phyloP scores from a whole-genome alignment of 1,140 invertebrate species.

The Dendroctonus valens region DNA sequence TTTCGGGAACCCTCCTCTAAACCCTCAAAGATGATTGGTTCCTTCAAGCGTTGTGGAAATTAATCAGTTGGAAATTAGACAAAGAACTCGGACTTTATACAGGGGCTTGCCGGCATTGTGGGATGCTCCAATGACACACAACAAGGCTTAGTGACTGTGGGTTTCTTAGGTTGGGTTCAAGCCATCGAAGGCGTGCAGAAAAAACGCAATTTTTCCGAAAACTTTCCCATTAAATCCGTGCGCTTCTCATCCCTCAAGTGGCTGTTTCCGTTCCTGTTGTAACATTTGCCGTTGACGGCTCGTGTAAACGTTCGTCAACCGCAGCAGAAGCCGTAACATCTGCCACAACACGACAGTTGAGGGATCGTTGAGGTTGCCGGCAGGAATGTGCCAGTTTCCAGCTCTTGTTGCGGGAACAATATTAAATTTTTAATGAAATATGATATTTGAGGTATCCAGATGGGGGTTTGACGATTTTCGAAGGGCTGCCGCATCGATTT shows the following conservation, averaged over 20 bases:
- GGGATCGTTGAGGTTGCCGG: conserved; percentile 37
- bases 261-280: conserved; percentile 27
- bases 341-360: conserved; percentile 38
- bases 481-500: too few relatives aligned
- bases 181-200: too few relatives aligned
- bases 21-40: too few relatives aligned
- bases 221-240: too few relatives aligned
- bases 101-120: conserved; percentile 11
- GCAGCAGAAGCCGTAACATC: conserved; percentile 34
- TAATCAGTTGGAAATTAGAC: conserved; percentile 3
- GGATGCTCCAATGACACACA: conserved; percentile 19
- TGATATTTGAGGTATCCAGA: neutral
- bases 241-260: too few relatives aligned
- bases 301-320: conserved; percentile 34
- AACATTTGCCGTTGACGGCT: conserved; percentile 37
- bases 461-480: too few relatives aligned
- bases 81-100: conserved; percentile 2
- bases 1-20: neutral
- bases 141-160: conserved; percentile 10
- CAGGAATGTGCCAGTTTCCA: conserved; percentile 8
- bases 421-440: conserved; percentile 40
- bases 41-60: neutral
- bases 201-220: too few relatives aligned
- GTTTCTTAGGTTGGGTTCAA: conserved; percentile 6
- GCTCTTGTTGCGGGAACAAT: conserved; percentile 26